phyloP scores from a whole-genome alignment of 2,113 vertebrate genomes.

The Oriolus oriolus region DNA sequence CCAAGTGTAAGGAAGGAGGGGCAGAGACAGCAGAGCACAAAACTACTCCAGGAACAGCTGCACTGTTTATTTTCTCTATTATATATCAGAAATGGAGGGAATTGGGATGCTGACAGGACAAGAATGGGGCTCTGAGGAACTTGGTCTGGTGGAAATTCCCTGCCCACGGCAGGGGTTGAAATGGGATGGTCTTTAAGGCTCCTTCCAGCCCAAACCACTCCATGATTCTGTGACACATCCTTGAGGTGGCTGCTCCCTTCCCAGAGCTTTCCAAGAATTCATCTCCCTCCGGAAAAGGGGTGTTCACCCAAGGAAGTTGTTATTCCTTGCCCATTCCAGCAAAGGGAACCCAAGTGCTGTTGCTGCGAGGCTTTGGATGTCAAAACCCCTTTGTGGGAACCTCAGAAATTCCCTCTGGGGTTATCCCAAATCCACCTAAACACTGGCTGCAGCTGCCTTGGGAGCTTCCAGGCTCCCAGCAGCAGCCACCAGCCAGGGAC shows the following conservation, averaged over 20 bases:
- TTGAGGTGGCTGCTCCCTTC: background rate
- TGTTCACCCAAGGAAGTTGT: background rate
- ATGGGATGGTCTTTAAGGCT: no score
- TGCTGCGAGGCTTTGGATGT: background rate
- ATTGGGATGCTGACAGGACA: background rate
- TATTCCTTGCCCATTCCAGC: background rate
- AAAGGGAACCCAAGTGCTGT: background rate
- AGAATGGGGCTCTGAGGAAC: background rate
- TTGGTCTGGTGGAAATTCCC: background rate
- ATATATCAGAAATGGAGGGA: background rate
- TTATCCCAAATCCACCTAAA: background rate
- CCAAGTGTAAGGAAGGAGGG: background rate
- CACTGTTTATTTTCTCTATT: background rate
- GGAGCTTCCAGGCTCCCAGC: background rate
- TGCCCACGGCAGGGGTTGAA: background rate
- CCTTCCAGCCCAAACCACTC: background rate
- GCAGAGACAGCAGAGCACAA: background rate
- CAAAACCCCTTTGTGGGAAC: background rate
- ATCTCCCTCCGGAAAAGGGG: background rate
- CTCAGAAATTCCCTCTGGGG: background rate
- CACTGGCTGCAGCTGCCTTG: background rate
- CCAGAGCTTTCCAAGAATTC: background rate
- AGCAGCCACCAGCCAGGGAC: background rate
- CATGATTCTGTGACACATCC: background rate
- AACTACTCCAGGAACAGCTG: background rate